A percentile compares a stretch with the other conserved stretches of the same genome.
These are phyloP conservation scores for Apodemus sylvaticus DNA, from an alignment of 2,113 vertebrate species.

Conservation along the genomic window DNA sequence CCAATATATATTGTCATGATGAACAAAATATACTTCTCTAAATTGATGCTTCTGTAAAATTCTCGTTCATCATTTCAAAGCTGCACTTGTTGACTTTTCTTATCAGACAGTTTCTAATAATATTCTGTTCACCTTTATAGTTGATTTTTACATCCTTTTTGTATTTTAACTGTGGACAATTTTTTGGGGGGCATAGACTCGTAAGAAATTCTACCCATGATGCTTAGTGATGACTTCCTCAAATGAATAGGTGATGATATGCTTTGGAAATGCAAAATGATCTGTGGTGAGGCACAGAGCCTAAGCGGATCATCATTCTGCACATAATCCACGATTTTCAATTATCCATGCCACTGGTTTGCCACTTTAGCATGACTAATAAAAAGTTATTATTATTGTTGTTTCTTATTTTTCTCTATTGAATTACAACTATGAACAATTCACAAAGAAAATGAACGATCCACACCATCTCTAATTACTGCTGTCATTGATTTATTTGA, in stretches of 20 bases:
- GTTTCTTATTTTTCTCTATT: constrained; percentile 72
- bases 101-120: not conserved
- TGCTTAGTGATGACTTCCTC: constrained; percentile 58
- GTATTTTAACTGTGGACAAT: constrained; percentile 12
- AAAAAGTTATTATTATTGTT: constrained; percentile 79
- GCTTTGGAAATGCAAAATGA: constrained; percentile 63
- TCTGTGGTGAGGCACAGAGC: constrained; percentile 52
- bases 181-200: constrained; percentile 18
- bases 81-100: not conserved
- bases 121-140: not conserved
- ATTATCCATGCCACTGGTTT: constrained; percentile 77
- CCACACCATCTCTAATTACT: constrained; percentile 72
- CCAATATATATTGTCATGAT: not conserved
- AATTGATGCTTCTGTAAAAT: not conserved
- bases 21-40: not conserved
- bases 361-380: constrained; percentile 77
- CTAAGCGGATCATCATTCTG: constrained; percentile 73
- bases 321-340: constrained; percentile 74
- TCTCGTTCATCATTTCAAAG: constrained; percentile 1
- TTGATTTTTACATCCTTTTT: constrained; percentile 29
- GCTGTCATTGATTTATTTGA: constrained; percentile 77
- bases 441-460: constrained; percentile 71
- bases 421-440: constrained; percentile 74
- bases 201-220: constrained; percentile 45
- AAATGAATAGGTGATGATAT: constrained; percentile 66